A percentile compares a stretch with the other conserved stretches of the same genome.
phyloP scores from a whole-genome alignment of 2,888 invertebrate genomes.

The Cistogaster globosa region DNA sequence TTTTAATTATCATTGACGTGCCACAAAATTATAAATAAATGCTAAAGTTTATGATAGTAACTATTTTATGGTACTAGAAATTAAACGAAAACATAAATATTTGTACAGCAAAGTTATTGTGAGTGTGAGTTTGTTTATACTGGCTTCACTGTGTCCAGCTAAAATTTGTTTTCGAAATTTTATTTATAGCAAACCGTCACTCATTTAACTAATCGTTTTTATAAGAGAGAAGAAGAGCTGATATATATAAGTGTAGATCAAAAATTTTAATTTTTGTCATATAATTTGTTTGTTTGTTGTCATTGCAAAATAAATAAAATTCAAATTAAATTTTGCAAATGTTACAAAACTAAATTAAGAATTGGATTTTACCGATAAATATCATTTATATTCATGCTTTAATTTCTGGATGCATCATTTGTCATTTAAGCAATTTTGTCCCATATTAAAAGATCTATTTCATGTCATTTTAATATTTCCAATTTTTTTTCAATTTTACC shows the following conservation, averaged over 20 bases:
- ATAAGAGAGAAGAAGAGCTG: neutral
- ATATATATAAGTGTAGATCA: neutral
- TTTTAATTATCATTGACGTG: slow-evolving; percentile 81
- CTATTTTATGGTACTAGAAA: slow-evolving; percentile 67
- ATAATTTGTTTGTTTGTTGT: neutral
- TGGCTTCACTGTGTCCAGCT: neutral
- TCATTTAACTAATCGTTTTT: slow-evolving; percentile 11
- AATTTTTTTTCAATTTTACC: neutral
- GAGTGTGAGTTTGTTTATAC: neutral
- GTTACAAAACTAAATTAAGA: too few species aligned
- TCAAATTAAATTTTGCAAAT: neutral
- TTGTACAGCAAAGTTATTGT: neutral
- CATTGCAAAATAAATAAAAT: neutral
- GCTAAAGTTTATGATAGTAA: slow-evolving; percentile 76
- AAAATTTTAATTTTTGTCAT: neutral
- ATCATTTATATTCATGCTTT: too few species aligned
- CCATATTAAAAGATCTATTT: too few species aligned
- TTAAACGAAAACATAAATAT: slow-evolving; percentile 24
- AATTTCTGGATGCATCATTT: too few species aligned
- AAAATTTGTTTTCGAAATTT: neutral
- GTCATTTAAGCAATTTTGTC: too few species aligned
- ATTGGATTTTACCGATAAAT: too few species aligned
- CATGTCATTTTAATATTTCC: too few species aligned
- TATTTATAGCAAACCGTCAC: neutral
- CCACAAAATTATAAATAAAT: slow-evolving; percentile 79